Conservation (phyloP, 2,888 invertebrate species). For the Caenorhabditis panamensis region DNA sequence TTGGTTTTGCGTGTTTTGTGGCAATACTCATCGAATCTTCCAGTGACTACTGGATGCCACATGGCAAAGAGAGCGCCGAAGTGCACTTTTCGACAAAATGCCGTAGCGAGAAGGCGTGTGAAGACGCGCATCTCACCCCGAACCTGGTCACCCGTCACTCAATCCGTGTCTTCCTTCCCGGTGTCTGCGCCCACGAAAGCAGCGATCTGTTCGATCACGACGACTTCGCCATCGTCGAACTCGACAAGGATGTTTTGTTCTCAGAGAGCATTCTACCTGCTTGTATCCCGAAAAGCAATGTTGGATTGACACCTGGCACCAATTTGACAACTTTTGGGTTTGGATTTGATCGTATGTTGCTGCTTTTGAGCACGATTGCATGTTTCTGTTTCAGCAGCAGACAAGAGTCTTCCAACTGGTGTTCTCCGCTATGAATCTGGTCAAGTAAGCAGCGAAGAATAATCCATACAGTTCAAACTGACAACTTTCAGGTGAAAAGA, state of each 20-base stretch:
- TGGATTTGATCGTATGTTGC: conserved; percentile 31
- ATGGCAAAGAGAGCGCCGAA: not conserved
- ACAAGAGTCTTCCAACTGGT: conserved; percentile 14
- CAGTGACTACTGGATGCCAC: conserved; percentile 28
- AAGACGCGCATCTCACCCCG: not conserved
- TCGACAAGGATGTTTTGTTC: conserved; percentile 29
- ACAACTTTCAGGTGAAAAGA: not conserved
- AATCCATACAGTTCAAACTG: not conserved
- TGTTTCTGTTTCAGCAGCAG: conserved; percentile 18
- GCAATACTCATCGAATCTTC: not conserved
- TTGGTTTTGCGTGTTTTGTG: not conserved
- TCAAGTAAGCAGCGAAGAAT: not conserved
- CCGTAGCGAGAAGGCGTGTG: conserved; percentile 9
- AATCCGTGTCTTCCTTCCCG: conserved; percentile 6
- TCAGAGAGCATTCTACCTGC: conserved; percentile 27
- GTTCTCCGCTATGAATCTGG: conserved; percentile 13
- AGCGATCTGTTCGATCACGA: not conserved
- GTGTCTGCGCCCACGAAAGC: not conserved
- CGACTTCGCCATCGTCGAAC: conserved; percentile 33
- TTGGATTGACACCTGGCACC: not conserved
- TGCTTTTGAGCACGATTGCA: not conserved
- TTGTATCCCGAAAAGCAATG: not conserved
- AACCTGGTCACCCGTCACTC: conserved; percentile 10
- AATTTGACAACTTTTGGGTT: conserved; percentile 22
- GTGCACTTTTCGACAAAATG: conserved; percentile 25